Conservation (phyloP, 2,797 vertebrate species). For the Typhlichthys subterraneus region DNA sequence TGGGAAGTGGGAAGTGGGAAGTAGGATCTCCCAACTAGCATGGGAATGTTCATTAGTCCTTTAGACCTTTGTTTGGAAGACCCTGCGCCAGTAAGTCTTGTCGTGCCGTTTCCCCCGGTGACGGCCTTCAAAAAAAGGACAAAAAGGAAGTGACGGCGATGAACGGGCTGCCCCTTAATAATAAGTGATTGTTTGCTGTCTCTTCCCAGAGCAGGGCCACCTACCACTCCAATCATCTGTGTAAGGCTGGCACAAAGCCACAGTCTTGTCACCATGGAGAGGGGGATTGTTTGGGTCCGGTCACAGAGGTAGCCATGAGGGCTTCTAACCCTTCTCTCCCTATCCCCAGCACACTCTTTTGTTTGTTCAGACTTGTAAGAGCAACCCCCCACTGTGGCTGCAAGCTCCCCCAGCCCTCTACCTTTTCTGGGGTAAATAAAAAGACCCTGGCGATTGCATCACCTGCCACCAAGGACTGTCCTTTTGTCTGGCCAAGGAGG, state of each 20-base stretch:
- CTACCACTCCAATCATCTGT: conserved; percentile 72
- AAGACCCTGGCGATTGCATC: conserved; percentile 30
- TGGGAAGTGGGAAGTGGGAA: too few species aligned
- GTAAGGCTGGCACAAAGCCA: conserved; percentile 67
- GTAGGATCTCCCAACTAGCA: too few species aligned
- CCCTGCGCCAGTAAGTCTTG: conserved; percentile 14
- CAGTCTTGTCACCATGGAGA: conserved; percentile 69
- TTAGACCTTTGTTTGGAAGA: conserved; percentile 9
- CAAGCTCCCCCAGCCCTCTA: conserved; percentile 20
- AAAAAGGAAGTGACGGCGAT: conserved; percentile 64
- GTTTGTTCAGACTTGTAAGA: conserved; percentile 57
- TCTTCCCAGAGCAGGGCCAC: conserved; percentile 63
- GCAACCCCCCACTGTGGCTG: conserved; percentile 14
- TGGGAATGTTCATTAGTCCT: neutral
- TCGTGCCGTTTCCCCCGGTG: conserved; percentile 19
- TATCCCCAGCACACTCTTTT: conserved; percentile 54
- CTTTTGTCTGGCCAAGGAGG: too few species aligned
- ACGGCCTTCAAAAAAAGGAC: conserved; percentile 31
- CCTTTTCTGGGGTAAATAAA: conserved; percentile 27
- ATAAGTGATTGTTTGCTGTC: conserved; percentile 61
- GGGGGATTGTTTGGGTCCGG: conserved; percentile 78
- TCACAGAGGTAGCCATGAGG: conserved; percentile 68
- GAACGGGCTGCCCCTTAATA: conserved; percentile 66
- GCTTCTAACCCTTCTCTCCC: conserved; percentile 17
- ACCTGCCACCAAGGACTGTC: conserved; percentile 21